Evolutionary conservation across 1,140 invertebrate genomes (phyloP).

Genomic region (Drosophila seguyi): DNA sequence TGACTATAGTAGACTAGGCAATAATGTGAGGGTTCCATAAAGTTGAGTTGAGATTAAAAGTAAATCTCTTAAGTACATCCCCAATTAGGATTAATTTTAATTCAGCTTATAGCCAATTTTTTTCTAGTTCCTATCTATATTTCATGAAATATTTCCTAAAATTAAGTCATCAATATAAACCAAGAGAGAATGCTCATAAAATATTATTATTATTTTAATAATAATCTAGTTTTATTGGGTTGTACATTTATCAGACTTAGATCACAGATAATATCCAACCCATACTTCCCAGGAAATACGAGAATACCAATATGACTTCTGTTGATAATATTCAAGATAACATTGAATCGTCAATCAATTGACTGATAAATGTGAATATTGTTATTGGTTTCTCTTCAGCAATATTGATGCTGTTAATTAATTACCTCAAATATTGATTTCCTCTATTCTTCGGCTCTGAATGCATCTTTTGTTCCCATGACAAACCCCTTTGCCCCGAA

Average conservation of each 20-base stretch:
- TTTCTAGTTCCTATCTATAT: no score
- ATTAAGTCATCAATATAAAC: no score
- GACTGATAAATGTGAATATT: constrained; percentile 76
- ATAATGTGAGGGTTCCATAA: no score
- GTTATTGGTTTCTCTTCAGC: constrained; percentile 51
- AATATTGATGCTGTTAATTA: constrained; percentile 78
- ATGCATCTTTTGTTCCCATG: constrained; percentile 80
- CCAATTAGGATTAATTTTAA: no score
- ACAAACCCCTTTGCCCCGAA: constrained; percentile 56
- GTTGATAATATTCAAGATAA: constrained; percentile 52
- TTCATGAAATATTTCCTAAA: no score
- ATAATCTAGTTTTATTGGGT: neutral
- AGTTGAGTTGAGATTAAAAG: no score
- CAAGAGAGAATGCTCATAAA: no score
- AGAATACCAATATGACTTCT: constrained; percentile 36
- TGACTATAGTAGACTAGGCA: no score
- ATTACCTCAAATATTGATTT: constrained; percentile 84
- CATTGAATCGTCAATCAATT: constrained; percentile 72
- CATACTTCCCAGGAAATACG: neutral
- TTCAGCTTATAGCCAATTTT: no score
- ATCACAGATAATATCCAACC: neutral
- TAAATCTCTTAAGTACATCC: no score
- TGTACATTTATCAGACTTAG: no score
- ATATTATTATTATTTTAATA: no score
- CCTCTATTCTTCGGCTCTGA: constrained; percentile 62